Percentiles rank a stretch among this genome's conserved stretches.
Evolutionary conservation across 1,140 invertebrate genomes (phyloP).

Genomic region (Hetaerina americana): DNA sequence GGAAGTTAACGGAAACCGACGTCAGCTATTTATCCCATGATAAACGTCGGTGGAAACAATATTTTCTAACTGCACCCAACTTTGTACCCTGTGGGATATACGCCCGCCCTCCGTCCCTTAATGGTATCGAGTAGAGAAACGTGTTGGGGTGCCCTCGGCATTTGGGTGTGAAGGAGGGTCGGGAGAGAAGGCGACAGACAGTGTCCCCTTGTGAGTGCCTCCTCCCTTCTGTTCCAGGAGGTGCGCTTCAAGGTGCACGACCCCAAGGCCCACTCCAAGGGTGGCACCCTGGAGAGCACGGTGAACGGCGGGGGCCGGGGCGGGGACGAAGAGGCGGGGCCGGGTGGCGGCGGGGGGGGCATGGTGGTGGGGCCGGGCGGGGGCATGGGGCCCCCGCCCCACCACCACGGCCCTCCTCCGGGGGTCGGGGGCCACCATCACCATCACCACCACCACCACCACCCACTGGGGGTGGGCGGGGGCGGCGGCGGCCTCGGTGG

Average conservation of each 20-base stretch:
- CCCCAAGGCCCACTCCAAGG: constrained; percentile 81
- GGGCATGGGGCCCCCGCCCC: neutral
- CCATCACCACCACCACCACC: neutral
- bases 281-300: constrained; percentile 77
- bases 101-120: too few relatives aligned
- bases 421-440: neutral
- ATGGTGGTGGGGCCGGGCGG: neutral
- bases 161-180: too few relatives aligned
- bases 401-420: neutral
- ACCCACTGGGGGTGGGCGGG: neutral
- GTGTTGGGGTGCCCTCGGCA: too few relatives aligned
- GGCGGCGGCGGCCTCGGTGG: neutral
- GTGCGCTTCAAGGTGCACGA: constrained; percentile 88
- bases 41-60: too few relatives aligned
- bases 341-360: neutral
- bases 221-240: constrained; percentile 49
- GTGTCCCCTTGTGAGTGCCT: neutral
- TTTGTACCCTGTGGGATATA: too few relatives aligned
- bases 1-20: too few relatives aligned
- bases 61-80: too few relatives aligned
- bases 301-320: constrained; percentile 55
- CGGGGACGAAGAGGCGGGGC: constrained; percentile 17
- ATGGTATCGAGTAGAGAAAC: too few relatives aligned
- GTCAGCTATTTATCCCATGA: too few relatives aligned
- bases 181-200: too few relatives aligned